Base-by-base conservation (phyloP, 1,140 invertebrate genomes). In the Apocrypta bakeri region DNA sequence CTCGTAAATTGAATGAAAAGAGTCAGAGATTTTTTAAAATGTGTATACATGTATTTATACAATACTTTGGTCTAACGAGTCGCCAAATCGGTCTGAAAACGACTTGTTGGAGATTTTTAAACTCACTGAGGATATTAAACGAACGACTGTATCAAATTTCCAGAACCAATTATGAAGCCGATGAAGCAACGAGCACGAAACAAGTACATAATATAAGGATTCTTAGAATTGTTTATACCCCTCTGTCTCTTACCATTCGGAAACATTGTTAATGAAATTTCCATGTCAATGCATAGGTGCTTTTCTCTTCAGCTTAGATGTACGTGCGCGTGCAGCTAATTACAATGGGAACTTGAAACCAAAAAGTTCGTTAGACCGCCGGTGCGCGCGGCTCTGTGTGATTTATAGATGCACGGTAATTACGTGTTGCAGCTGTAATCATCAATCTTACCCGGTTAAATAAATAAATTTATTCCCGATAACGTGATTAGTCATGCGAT, bases 391-490 rank as follows among this genome's bases (percentile, higher is more conserved):
- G 48, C 48, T 56, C 42, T 48, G 1, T 48, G 14, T 68, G 33
- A 79, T 79, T 69, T 33, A 33, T 69, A 17, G 29, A 11, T 1
- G 21, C 12, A 29, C 37, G n/a, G 42, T 48, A 79, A 79, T 79
- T 68, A 29, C 48, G 63, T 11, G 17, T 31, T 61, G 29, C 21
- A 0, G 33, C 25, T 24, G 27, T 37, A 71, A 56, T 72, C 40
- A 71, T 72, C 31, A 31, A 79, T 79, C 68, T 72, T 56, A 37
- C 33, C n/a, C 27, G 21, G 17, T 25, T 17, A 56, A 56, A 48
- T 73, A 73, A 73, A 73, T 73, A 25, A 73, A 73, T 73, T 73
- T 25, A 73, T 73, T 37, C 68, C 33, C n/a, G 40, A 48, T 73
- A 42, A 73, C 37, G 71, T n/a, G 71, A 73, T 72, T 79, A 79